These are phyloP conservation scores for Drosophila lacteicornis DNA, from an alignment of 1,140 invertebrate species.

Conservation along the genomic window DNA sequence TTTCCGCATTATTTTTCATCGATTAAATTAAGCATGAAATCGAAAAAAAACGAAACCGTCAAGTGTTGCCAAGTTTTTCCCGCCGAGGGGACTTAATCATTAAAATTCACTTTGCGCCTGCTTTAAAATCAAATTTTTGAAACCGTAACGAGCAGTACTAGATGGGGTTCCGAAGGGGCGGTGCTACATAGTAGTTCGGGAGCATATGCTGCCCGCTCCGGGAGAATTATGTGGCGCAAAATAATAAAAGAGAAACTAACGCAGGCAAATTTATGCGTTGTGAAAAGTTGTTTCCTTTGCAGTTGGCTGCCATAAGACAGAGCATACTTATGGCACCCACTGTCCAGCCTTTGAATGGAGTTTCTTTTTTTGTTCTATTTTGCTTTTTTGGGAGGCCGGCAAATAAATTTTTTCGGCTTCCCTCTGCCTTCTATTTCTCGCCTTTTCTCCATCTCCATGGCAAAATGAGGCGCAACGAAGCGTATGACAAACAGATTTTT, in stretches of 20 bases:
- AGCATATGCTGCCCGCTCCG: conserved; percentile 68
- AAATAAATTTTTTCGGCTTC: conserved; percentile 58
- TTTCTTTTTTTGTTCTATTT: conserved; percentile 15
- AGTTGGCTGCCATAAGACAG: conserved; percentile 23
- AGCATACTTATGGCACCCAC: conserved; percentile 53
- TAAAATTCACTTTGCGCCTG: conserved; percentile 75
- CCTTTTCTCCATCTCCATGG: conserved; percentile 41
- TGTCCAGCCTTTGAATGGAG: conserved; percentile 71
- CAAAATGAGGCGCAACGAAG: conserved; percentile 83
- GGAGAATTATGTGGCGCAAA: conserved; percentile 78
- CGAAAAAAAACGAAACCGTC: conserved; percentile 8
- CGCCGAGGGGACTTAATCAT: conserved; percentile 41
- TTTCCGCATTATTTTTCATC: conserved; percentile 1
- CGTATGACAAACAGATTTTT: conserved; percentile 84
- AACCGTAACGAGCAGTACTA: conserved; percentile 16
- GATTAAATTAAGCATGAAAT: conserved; percentile 49
- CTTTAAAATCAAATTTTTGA: conserved; percentile 74
- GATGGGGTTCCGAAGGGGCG: neutral
- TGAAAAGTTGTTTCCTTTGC: conserved; percentile 66
- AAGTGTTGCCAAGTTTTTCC: conserved; percentile 11
- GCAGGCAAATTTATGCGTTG: conserved; percentile 78
- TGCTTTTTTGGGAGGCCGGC: conserved; percentile 45
- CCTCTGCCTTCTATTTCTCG: conserved; percentile 5
- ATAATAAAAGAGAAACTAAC: conserved; percentile 64
- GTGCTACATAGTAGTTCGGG: conserved; percentile 23